A percentile compares a stretch with the other conserved stretches of the same genome.
phyloP scores from a whole-genome alignment of 2,888 invertebrate species.

The Lumbricus terrestris region DNA sequence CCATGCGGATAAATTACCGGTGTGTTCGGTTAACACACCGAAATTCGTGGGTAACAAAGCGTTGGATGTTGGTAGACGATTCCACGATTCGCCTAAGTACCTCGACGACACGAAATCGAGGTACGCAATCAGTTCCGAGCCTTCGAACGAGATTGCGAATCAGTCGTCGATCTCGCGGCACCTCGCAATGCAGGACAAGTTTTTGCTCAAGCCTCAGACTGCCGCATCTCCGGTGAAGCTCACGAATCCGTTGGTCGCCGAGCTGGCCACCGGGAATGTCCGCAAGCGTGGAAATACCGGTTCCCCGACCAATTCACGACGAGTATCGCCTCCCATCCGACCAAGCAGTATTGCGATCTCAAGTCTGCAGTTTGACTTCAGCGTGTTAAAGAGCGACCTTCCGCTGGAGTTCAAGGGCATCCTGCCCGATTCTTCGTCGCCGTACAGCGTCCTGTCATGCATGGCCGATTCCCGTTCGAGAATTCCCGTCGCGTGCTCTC shows the following conservation, averaged over 20 bases:
- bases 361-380: constrained; percentile 41
- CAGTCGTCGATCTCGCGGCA: background rate
- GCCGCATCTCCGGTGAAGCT: background rate
- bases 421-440: background rate
- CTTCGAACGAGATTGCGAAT: background rate
- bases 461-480: background rate
- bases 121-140: background rate
- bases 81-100: background rate
- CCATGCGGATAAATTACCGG: background rate
- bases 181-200: background rate
- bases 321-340: constrained; percentile 47
- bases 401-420: background rate
- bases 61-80: background rate
- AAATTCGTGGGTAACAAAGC: background rate
- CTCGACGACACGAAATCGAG: background rate
- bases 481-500: background rate
- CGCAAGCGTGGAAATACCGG: constrained; percentile 37
- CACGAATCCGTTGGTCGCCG: background rate
- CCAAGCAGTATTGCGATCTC: constrained; percentile 58
- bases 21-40: background rate
- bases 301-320: constrained; percentile 49
- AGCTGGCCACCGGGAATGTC: background rate
- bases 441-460: background rate
- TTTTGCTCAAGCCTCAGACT: background rate
- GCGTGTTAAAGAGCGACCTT: background rate